Percentiles rank a stretch among this genome's conserved stretches.
These are phyloP conservation scores for Acrocephalus kingi DNA, from an alignment of 2,113 vertebrate species.

Conservation along the genomic window DNA sequence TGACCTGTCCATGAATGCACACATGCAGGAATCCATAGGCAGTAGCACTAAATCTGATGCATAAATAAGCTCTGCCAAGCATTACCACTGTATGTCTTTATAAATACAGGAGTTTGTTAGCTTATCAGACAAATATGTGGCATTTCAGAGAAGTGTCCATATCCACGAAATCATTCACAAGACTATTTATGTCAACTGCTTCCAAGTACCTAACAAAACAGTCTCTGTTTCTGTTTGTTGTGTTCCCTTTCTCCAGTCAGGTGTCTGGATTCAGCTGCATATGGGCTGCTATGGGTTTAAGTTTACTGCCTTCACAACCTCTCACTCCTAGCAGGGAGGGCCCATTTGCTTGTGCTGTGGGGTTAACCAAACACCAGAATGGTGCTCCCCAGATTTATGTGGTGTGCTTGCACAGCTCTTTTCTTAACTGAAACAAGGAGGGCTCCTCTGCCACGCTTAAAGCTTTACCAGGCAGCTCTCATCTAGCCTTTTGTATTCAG, in stretches of 20 bases:
- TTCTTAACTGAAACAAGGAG: neutral
- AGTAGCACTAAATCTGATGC: neutral
- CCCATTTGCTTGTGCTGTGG: neutral
- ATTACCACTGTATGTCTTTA: neutral
- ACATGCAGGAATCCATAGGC: neutral
- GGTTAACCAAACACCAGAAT: neutral
- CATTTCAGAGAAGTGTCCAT: neutral
- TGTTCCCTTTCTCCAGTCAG: neutral
- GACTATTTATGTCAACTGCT: neutral
- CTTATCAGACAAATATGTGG: neutral
- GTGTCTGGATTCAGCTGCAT: neutral
- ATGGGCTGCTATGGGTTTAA: neutral
- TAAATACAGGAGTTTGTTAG: neutral
- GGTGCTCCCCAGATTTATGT: neutral
- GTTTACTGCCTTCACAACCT: neutral
- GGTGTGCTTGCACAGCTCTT: rapidly evolving
- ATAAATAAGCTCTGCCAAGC: neutral
- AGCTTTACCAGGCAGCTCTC: neutral
- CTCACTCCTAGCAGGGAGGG: neutral
- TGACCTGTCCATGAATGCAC: neutral
- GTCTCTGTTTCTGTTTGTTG: neutral
- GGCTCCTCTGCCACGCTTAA: neutral
- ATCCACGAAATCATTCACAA: neutral
- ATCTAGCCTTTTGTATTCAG: neutral
- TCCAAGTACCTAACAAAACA: neutral